Percentiles rank a stretch among this genome's conserved stretches.
These are phyloP conservation scores for Lasioglossum villosulum DNA, from an alignment of 2,888 invertebrate genomes.

Conservation along the genomic window DNA sequence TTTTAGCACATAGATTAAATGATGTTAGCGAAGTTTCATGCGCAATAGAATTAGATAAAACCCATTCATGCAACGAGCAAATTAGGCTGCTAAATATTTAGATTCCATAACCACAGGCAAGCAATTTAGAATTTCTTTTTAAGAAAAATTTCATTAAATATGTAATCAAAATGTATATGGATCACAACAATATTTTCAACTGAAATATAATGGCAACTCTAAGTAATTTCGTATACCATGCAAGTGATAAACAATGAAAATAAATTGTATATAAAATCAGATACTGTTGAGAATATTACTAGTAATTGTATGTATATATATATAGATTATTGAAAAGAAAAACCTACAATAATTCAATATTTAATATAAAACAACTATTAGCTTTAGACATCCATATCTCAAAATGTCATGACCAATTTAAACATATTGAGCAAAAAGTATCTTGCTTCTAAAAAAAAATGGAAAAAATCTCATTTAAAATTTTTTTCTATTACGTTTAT, in stretches of 20 bases:
- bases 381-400: constrained; percentile 25
- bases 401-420: constrained; percentile 36
- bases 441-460: constrained; percentile 41
- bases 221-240: constrained; percentile 62
- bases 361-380: constrained; percentile 52
- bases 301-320: background rate
- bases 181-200: constrained; percentile 61
- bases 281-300: background rate
- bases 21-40: constrained; percentile 27
- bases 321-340: background rate
- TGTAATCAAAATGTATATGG: constrained; percentile 53
- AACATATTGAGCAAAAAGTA: constrained; percentile 43
- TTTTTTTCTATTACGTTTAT: background rate
- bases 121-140: constrained; percentile 64
- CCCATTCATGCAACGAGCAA: constrained; percentile 76
- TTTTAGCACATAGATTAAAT: constrained; percentile 20
- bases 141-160: constrained; percentile 54
- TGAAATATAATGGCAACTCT: constrained; percentile 65
- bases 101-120: constrained; percentile 68
- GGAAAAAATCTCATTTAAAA: constrained; percentile 9
- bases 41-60: constrained; percentile 38
- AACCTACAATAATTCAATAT: constrained; percentile 15
- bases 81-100: constrained; percentile 78
- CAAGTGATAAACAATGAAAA: constrained; percentile 42
- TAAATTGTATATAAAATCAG: constrained; percentile 10